Conservation (phyloP, 1,140 invertebrate species). For the Coelopa frigida region DNA sequence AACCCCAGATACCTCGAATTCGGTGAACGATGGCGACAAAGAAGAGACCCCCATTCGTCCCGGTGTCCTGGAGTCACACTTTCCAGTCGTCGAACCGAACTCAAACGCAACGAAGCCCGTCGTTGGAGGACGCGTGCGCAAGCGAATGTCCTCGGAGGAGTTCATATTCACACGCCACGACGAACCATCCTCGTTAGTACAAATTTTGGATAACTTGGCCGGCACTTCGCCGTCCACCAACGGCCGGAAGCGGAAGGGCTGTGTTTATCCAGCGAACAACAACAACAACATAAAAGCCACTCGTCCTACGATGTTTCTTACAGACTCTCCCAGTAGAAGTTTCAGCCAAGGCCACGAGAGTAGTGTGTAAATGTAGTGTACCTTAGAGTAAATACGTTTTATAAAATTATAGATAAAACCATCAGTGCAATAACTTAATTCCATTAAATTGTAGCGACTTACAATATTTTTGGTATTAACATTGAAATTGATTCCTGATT, state of each 20-base stretch:
- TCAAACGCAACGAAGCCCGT: constrained; percentile 17
- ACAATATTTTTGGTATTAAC: no score
- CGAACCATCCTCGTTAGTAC: constrained; percentile 33
- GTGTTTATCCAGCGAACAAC: constrained; percentile 31
- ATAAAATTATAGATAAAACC: no score
- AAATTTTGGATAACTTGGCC: constrained; percentile 22
- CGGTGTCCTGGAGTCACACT: constrained; percentile 41
- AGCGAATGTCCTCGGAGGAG: constrained; percentile 40
- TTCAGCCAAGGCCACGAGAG: no score
- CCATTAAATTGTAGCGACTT: no score
- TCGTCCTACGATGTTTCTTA: no score
- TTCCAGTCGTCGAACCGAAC: constrained; percentile 24
- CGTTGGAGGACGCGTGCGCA: constrained; percentile 30
- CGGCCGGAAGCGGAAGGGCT: constrained; percentile 26
- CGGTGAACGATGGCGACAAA: constrained; percentile 17
- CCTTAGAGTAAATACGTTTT: no score
- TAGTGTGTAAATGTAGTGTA: no score
- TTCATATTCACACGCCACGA: constrained; percentile 34
- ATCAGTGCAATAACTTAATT: no score
- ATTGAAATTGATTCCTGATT: no score
- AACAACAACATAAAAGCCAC: no score
- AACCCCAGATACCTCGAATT: constrained; percentile 5
- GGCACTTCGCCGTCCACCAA: constrained; percentile 15
- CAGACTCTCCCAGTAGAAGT: no score
- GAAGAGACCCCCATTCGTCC: constrained; percentile 28